These are phyloP conservation scores for Lordiphosa andalusiaca DNA, from an alignment of 2,888 invertebrate species.

Conservation along the genomic window DNA sequence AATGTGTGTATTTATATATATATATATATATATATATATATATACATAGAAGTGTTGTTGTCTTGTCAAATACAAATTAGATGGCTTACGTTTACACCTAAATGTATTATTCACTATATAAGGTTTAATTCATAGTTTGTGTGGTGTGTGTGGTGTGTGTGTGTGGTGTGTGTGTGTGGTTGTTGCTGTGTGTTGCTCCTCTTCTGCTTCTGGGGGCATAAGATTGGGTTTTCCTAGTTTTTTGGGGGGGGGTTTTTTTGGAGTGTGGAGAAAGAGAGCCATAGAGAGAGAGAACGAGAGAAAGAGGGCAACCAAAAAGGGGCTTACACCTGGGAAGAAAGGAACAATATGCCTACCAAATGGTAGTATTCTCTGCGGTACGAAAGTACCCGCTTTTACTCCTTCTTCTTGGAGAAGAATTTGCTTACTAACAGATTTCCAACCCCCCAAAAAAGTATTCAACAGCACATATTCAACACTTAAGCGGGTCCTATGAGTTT, in stretches of 20 bases:
- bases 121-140: too few relatives aligned
- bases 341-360: too few relatives aligned
- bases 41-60: conserved; percentile 22
- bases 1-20: too few relatives aligned
- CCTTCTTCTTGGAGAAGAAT: too few relatives aligned
- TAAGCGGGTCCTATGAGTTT: too few relatives aligned
- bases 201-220: neutral
- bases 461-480: too few relatives aligned
- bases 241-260: neutral
- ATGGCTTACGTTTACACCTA: conserved; percentile 7
- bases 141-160: neutral
- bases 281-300: neutral
- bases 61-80: conserved; percentile 9
- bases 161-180: neutral
- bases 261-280: neutral
- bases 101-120: too few relatives aligned
- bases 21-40: conserved; percentile 35
- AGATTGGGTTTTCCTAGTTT: neutral
- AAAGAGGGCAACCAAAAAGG: neutral
- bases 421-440: too few relatives aligned
- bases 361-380: too few relatives aligned
- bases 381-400: too few relatives aligned
- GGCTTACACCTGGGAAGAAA: too few relatives aligned
- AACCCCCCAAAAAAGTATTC: too few relatives aligned
- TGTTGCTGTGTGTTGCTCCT: neutral